A percentile compares a stretch with the other conserved stretches of the same genome.
phyloP scores from a whole-genome alignment of 2,888 invertebrate species.

The Phymatocera aterrima region DNA sequence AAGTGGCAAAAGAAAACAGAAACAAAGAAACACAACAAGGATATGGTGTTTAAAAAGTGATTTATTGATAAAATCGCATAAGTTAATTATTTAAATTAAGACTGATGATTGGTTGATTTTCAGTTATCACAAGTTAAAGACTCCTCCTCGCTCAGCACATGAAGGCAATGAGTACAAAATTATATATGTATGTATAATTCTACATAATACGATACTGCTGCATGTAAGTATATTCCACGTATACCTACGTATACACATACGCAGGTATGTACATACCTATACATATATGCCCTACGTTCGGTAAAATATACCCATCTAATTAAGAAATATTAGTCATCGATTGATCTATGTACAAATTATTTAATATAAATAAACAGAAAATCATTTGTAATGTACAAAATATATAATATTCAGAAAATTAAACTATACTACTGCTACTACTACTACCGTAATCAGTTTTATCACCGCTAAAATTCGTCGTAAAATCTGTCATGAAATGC shows the following conservation, averaged over 20 bases:
- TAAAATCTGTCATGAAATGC: slow-evolving; percentile 58
- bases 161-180: slow-evolving; percentile 41
- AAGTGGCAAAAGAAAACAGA: background rate
- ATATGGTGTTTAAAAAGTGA: slow-evolving; percentile 26
- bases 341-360: slow-evolving; percentile 62
- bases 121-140: slow-evolving; percentile 56
- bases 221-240: background rate
- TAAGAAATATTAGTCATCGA: slow-evolving; percentile 41
- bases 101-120: slow-evolving; percentile 53
- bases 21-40: background rate
- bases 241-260: background rate
- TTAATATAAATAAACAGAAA: slow-evolving; percentile 70
- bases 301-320: slow-evolving; percentile 3
- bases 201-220: background rate
- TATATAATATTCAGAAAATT: slow-evolving; percentile 48
- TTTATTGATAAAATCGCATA: slow-evolving; percentile 48
- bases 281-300: too few relatives aligned
- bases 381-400: slow-evolving; percentile 68
- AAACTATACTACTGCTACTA: background rate
- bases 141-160: slow-evolving; percentile 40
- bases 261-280: background rate
- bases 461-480: background rate
- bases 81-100: slow-evolving; percentile 53
- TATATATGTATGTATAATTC: background rate
- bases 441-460: background rate